Evolutionary conservation across 2,888 invertebrate genomes (phyloP), one percentile per base, ranked within the genome.

Genomic region (Callyntrura sp.): DNA sequence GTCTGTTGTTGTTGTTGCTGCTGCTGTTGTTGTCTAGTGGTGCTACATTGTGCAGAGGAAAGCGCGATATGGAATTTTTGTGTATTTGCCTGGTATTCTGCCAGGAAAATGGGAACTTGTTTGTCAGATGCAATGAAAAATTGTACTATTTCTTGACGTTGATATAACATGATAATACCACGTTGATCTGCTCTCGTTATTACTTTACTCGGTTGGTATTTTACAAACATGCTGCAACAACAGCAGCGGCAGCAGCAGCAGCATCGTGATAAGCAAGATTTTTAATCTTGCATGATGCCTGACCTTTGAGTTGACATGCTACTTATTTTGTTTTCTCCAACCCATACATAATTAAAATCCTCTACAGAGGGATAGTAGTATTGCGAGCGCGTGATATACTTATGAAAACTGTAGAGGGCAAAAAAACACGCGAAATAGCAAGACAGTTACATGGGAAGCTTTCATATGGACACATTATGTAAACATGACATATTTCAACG

Each of bases 61-160:
- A n/a, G n/a, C n/a, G n/a, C n/a, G n/a, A n/a, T n/a, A n/a, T n/a
- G n/a, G n/a, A n/a, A n/a, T n/a, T n/a, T 28, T 25, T 68, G 9
- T 25, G 68, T 68, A 35, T 68, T 43, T 68, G n/a, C n/a, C 68
- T 17, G 3, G 9, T 68, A 68, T 17, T 73, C 70, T 43, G 48
- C 48, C 73, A 73, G 48, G 20, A 48, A 45, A 48, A 45, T 73
- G 73, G 20, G 48, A 48, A 25, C 73, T 45, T 73, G 51, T 79
- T 79, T 79, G 78, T 79, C 57, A 55, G 78, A 79, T 48, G 25
- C 73, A 73, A 73, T 79, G 78, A 57, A 79, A 79, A 79, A 79
- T 79, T 79, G 78, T 57, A 55, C 45, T 79, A 1, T n/a, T 28
- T 25, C 28, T 57, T 79, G 78, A 79, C 78, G 78, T 79, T 79